Conservation (phyloP, 2,888 invertebrate genomes). For the Rotaria sp. region DNA sequence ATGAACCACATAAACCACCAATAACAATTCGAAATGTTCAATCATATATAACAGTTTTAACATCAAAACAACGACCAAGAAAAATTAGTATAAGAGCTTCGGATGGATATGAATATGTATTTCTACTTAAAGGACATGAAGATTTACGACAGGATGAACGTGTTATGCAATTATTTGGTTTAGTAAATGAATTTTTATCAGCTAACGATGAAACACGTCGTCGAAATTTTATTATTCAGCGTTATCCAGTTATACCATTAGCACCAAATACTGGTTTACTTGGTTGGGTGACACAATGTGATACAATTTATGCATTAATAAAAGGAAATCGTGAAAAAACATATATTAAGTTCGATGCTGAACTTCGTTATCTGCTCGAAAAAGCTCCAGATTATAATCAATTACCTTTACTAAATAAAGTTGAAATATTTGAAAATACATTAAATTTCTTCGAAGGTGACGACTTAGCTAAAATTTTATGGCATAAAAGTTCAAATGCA, state of each 20-base stretch:
- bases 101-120: conserved; percentile 95
- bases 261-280: conserved; percentile 95
- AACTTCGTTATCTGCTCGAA: conserved; percentile 87
- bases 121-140: conserved; percentile 95
- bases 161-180: conserved; percentile 92
- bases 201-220: conserved; percentile 91
- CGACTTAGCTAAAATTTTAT: conserved; percentile 82
- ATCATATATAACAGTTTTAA: conserved; percentile 84
- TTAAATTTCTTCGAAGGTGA: conserved; percentile 76
- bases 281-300: conserved; percentile 98
- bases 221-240: conserved; percentile 74
- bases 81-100: conserved; percentile 82
- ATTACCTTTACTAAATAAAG: conserved; percentile 91
- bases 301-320: conserved; percentile 91
- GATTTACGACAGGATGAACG: conserved; percentile 95
- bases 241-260: conserved; percentile 93
- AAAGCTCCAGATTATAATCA: conserved; percentile 83
- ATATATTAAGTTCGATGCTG: conserved; percentile 88
- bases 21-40: conserved; percentile 80
- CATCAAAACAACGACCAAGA: conserved; percentile 91
- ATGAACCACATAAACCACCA: conserved; percentile 73
- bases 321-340: conserved; percentile 94
- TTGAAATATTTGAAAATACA: conserved; percentile 96
- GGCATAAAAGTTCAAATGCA: conserved; percentile 88
- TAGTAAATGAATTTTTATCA: conserved; percentile 86